phyloP scores from a whole-genome alignment of 2,113 vertebrate genomes.

The Phalacrocorax brasilianus region DNA sequence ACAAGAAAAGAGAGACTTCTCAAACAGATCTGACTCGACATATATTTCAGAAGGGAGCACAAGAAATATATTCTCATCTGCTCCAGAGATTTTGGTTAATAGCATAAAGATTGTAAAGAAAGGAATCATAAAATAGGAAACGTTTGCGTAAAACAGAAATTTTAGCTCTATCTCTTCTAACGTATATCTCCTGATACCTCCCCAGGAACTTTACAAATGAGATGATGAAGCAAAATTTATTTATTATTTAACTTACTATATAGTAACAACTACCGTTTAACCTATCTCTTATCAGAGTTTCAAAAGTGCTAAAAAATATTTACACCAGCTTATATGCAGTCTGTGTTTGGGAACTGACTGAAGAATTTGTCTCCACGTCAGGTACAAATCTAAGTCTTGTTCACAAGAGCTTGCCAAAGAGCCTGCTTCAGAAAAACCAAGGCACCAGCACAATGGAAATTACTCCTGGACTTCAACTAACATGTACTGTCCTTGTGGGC shows the following conservation, averaged over 20 bases:
- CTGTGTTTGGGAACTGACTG: not conserved
- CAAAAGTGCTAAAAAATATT: not conserved
- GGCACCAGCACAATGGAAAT: not conserved
- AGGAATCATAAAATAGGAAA: not conserved
- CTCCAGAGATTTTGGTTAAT: not conserved
- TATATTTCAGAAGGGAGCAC: not conserved
- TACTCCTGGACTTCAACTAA: not conserved
- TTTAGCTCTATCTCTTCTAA: not conserved
- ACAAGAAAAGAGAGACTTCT: not conserved
- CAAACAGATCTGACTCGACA: not conserved
- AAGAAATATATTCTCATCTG: not conserved
- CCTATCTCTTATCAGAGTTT: not conserved
- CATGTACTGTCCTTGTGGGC: rapidly evolving
- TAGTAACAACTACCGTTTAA: not conserved
- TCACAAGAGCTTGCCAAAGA: not conserved
- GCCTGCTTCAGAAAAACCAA: not conserved
- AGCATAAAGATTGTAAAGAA: not conserved
- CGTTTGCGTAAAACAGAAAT: not conserved
- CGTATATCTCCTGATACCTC: not conserved
- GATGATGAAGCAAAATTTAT: not conserved
- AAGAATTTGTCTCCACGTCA: not conserved
- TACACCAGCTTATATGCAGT: not conserved
- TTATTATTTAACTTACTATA: not conserved
- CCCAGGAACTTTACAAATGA: not conserved
- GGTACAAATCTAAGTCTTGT: not conserved